Percentiles rank a stretch among this genome's conserved stretches.
phyloP scores from a whole-genome alignment of 2,113 vertebrate species.

The Tricholaema leucomelas region DNA sequence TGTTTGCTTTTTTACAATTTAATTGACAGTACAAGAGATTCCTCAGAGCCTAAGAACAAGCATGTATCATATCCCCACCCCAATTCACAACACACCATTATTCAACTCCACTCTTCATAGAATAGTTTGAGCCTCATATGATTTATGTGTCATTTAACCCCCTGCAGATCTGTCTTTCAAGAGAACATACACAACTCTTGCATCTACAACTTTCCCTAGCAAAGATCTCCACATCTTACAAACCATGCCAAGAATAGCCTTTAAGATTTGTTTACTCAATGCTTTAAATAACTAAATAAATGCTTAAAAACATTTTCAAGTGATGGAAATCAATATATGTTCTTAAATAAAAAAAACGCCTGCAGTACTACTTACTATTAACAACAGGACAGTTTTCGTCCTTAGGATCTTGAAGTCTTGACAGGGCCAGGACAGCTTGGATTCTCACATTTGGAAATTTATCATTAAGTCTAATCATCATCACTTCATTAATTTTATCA shows the following conservation, averaged over 20 bases:
- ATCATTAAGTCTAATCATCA: slow-evolving; percentile 91
- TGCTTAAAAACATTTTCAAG: not conserved
- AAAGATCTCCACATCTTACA: not conserved
- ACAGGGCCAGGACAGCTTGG: slow-evolving; percentile 92
- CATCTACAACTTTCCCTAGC: not conserved
- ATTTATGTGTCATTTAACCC: not conserved
- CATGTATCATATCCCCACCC: accelerated
- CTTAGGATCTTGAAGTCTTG: slow-evolving; percentile 91
- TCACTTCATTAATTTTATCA: slow-evolving; percentile 90
- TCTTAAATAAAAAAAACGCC: not conserved
- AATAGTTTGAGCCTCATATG: not conserved
- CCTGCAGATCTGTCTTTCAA: not conserved
- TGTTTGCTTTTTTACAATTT: not conserved
- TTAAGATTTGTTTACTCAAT: not conserved
- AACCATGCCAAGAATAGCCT: not conserved
- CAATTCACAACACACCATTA: not conserved
- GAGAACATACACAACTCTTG: not conserved
- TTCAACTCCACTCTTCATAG: not conserved
- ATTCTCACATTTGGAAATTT: slow-evolving; percentile 94
- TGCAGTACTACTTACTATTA: slow-evolving; percentile 77
- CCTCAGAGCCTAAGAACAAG: not conserved
- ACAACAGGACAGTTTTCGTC: slow-evolving; percentile 88
- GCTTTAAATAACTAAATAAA: not conserved
- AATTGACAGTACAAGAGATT: not conserved
- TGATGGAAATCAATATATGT: not conserved